These are phyloP conservation scores for Luperina testacea DNA, from an alignment of 2,888 invertebrate species.

Conservation along the genomic window DNA sequence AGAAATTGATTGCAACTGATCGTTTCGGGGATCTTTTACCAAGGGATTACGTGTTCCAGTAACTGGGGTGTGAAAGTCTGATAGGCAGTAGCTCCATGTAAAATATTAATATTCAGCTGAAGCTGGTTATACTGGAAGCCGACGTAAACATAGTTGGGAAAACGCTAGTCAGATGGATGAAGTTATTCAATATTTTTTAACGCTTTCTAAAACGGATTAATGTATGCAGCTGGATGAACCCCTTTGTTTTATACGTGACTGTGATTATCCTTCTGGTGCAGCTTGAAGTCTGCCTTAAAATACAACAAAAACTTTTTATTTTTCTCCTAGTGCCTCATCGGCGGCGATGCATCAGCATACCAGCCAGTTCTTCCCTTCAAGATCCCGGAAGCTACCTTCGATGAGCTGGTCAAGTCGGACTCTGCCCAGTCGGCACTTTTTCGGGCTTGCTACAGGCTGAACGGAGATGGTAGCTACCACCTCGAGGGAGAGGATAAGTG, in stretches of 20 bases:
- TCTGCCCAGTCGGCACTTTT: conserved; percentile 80
- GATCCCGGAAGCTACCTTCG: conserved; percentile 78
- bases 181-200: background rate
- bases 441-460: conserved; percentile 81
- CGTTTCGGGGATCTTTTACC: background rate
- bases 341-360: conserved; percentile 84
- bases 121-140: background rate
- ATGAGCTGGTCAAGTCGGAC: conserved; percentile 79
- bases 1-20: too few species aligned
- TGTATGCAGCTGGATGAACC: background rate
- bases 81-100: background rate
- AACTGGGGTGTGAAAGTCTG: background rate
- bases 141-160: background rate
- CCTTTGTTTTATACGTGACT: too few species aligned
- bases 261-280: background rate
- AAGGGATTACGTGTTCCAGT: background rate
- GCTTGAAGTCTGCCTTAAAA: background rate
- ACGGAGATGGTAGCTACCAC: conserved; percentile 80
- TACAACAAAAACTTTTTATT: background rate
- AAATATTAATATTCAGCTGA: background rate
- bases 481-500: conserved; percentile 85
- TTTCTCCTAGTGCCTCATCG: conserved; percentile 81
- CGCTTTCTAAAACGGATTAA: background rate
- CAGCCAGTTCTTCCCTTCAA: conserved; percentile 84
- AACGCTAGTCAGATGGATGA: background rate